Evolutionary conservation across 2,113 vertebrate species (phyloP), one percentile per base, ranked within the genome.

Genomic region (Mirza zaza): DNA sequence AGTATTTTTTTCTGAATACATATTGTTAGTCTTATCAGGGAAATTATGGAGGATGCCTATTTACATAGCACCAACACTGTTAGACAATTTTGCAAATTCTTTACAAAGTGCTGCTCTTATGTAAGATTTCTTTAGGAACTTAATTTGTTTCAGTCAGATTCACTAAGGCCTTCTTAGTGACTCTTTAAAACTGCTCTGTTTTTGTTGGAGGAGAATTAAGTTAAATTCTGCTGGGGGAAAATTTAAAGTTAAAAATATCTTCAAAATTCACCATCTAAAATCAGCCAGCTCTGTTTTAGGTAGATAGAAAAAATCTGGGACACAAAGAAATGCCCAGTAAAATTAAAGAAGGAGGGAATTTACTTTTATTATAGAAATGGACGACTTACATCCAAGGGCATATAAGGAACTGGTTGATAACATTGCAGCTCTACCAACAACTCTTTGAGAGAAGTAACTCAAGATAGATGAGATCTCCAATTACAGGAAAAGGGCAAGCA

Each of bases 271-370:
- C 50, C 14, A 65, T 45, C 12, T 87, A 87, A 77, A 84, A 91
- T 87, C 57, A 85, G 23, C 88, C 50, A 93, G 65, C 8, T 76
- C 67, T 96, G 45, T 80, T 93, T 95, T 91, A 96, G 48, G 29
- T 68, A 77, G 1, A 83, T 80, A 25, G 12, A 39, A 32, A 88
- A 87, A 79, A 91, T 79, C 23, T 84, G 23, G 32, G 15, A 42
- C 75, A 75, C 75, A 90, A 93, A 94, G 17, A 89, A 94, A 96
- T 87, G 83, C 29, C 48, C 42, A 45, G 59, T 91, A 57, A 84
- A 94, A 96, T 91, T 70, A 91, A 91, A 85, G n/a, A 76, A 67
- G 25, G 25, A 77, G 10, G 42, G 8, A 93, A 65, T 71, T 91
- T 59, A 50, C 27, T 90, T 55, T 81, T 79, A 57, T 52, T 77